Conservation (phyloP, 1,140 invertebrate species). For the Eurosta solidaginis region DNA sequence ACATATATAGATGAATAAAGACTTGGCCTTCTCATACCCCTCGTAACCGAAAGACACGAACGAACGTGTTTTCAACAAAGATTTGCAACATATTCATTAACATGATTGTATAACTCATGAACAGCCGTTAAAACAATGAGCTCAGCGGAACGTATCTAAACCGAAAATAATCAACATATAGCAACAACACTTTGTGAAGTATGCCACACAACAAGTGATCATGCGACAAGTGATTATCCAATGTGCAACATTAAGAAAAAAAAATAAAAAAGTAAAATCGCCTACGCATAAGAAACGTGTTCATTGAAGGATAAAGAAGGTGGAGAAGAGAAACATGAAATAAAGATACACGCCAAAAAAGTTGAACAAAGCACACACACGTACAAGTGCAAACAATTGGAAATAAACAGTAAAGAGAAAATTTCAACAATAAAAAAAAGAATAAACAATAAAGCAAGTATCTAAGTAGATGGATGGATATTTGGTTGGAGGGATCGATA, state of each 20-base stretch:
- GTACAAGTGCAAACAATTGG: slow-evolving; percentile 27
- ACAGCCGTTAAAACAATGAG: background rate
- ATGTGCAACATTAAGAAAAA: background rate
- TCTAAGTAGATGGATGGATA: background rate
- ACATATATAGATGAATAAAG: background rate
- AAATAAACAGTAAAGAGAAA: slow-evolving; percentile 2
- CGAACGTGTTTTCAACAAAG: slow-evolving; percentile 18
- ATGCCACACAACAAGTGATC: slow-evolving; percentile 28
- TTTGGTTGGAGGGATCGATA: background rate
- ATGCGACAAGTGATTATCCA: slow-evolving; percentile 25
- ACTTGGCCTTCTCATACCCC: background rate
- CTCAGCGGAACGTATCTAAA: no score
- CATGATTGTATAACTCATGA: slow-evolving; percentile 9
- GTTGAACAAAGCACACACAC: slow-evolving; percentile 13
- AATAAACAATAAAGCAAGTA: background rate
- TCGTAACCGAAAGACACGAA: background rate
- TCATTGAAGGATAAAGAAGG: slow-evolving; percentile 6
- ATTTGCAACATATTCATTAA: slow-evolving; percentile 26
- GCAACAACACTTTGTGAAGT: background rate
- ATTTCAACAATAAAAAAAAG: background rate
- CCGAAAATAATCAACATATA: no score
- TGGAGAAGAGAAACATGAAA: background rate
- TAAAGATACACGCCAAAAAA: background rate
- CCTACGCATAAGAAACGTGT: slow-evolving; percentile 20
- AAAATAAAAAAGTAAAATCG: no score